phyloP scores from a whole-genome alignment of 2,113 vertebrate species.

The Cyprinodon tularosa region DNA sequence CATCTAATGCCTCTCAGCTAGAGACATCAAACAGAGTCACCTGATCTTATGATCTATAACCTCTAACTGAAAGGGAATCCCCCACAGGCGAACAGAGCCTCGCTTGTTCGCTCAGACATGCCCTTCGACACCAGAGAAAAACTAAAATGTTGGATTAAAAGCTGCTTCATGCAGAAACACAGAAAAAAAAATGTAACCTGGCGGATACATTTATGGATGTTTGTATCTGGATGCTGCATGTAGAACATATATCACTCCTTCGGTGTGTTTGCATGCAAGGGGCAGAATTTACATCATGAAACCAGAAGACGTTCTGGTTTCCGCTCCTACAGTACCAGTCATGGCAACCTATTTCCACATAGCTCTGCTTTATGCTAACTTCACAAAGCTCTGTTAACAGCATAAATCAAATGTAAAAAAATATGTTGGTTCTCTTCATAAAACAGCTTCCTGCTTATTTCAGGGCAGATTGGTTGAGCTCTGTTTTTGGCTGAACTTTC shows the following conservation, averaged over 20 bases:
- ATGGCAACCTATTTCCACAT: background rate
- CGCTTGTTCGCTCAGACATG: slow-evolving; percentile 37
- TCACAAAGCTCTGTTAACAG: background rate
- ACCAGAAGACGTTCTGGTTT: slow-evolving; percentile 31
- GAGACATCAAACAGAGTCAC: slow-evolving; percentile 37
- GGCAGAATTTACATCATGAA: slow-evolving; percentile 50
- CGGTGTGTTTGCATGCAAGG: slow-evolving; percentile 34
- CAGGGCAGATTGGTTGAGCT: too few relatives aligned
- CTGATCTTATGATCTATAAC: slow-evolving; percentile 51
- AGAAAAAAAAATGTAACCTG: background rate
- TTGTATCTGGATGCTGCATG: slow-evolving; percentile 1
- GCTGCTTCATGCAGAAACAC: slow-evolving; percentile 1
- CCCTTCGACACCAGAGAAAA: background rate
- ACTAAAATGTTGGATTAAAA: background rate
- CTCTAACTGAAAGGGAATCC: slow-evolving; percentile 52
- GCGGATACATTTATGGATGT: slow-evolving; percentile 10
- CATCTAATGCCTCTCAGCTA: slow-evolving; percentile 24
- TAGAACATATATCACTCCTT: slow-evolving; percentile 1
- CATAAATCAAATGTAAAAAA: too few relatives aligned
- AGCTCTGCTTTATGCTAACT: background rate
- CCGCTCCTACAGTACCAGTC: background rate
- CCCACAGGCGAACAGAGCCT: slow-evolving; percentile 31
- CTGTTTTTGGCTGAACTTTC: too few relatives aligned
- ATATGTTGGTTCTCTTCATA: too few relatives aligned
- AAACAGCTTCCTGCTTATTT: background rate